These are phyloP conservation scores for Apocheima hispidaria DNA, from an alignment of 2,888 invertebrate species.

Conservation along the genomic window DNA sequence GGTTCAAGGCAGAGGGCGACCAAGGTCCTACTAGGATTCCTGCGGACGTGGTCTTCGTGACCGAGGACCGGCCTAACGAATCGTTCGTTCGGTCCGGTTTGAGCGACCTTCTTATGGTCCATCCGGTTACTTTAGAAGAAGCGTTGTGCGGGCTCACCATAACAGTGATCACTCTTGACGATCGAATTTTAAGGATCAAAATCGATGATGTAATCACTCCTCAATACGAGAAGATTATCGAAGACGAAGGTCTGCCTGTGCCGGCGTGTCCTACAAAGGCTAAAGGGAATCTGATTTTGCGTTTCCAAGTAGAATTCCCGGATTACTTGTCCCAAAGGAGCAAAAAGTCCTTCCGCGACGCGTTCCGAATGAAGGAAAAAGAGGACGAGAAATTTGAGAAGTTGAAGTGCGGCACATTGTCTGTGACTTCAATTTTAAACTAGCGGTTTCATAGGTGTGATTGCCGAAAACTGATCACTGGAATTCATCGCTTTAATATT, in stretches of 20 bases:
- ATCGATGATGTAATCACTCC: slow-evolving; percentile 91
- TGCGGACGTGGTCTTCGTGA: slow-evolving; percentile 91
- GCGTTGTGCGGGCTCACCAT: slow-evolving; percentile 90
- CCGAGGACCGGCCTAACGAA: slow-evolving; percentile 90
- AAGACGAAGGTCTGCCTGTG: slow-evolving; percentile 91
- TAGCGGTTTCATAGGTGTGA: slow-evolving; percentile 15
- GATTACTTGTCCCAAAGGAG: slow-evolving; percentile 76
- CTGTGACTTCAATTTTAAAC: slow-evolving; percentile 52
- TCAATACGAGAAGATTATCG: slow-evolving; percentile 88
- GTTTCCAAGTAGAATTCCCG: slow-evolving; percentile 85
- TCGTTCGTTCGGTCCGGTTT: slow-evolving; percentile 87
- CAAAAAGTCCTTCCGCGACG: slow-evolving; percentile 73
- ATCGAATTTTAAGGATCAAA: slow-evolving; percentile 88
- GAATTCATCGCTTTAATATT: no score
- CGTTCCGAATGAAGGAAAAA: slow-evolving; percentile 68
- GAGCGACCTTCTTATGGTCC: slow-evolving; percentile 88
- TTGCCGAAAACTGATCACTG: no score
- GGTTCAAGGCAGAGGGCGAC: slow-evolving; percentile 93
- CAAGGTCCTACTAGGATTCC: slow-evolving; percentile 90
- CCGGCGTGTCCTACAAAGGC: slow-evolving; percentile 86
- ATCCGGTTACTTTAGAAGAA: slow-evolving; percentile 88
- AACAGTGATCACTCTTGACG: slow-evolving; percentile 89
- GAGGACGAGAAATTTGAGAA: slow-evolving; percentile 71
- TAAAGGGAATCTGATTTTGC: slow-evolving; percentile 89
- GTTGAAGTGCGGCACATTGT: slow-evolving; percentile 69